Percentiles rank a stretch among this genome's conserved stretches.
phyloP scores from a whole-genome alignment of 2,888 invertebrate genomes.

The Melitaea athalia region DNA sequence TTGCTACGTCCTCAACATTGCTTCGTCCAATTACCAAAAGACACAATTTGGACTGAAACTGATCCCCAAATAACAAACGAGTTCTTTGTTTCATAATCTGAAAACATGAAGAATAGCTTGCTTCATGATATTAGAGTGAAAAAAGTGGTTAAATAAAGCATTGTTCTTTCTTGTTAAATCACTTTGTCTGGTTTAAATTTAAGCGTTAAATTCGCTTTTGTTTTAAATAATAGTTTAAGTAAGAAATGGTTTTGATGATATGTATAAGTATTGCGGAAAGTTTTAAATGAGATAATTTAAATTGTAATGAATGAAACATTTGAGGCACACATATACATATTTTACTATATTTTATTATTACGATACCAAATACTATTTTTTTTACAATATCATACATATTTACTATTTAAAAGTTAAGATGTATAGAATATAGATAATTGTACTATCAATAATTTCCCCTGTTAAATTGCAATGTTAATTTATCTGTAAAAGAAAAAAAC shows the following conservation, averaged over 20 bases:
- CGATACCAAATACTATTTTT: no score
- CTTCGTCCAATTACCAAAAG: neutral
- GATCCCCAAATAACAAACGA: neutral
- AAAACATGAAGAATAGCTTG: neutral
- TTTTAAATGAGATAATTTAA: neutral
- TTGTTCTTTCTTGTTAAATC: constrained; percentile 8
- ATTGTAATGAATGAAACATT: no score
- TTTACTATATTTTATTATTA: no score
- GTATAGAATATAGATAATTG: no score
- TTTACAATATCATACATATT: no score
- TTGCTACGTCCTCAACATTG: no score
- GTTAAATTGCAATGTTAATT: no score
- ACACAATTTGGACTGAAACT: neutral
- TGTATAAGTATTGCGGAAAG: neutral
- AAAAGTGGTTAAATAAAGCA: neutral
- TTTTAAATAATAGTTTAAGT: neutral
- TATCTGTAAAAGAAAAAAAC: no score
- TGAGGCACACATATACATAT: no score
- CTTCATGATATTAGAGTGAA: neutral
- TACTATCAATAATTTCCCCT: no score
- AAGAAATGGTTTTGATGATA: neutral
- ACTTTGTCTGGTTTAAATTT: neutral
- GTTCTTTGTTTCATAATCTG: neutral
- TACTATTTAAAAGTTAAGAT: no score
- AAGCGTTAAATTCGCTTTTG: neutral